phyloP scores from a whole-genome alignment of 1,140 invertebrate genomes.

The Ceratoteleas bidentatus region DNA sequence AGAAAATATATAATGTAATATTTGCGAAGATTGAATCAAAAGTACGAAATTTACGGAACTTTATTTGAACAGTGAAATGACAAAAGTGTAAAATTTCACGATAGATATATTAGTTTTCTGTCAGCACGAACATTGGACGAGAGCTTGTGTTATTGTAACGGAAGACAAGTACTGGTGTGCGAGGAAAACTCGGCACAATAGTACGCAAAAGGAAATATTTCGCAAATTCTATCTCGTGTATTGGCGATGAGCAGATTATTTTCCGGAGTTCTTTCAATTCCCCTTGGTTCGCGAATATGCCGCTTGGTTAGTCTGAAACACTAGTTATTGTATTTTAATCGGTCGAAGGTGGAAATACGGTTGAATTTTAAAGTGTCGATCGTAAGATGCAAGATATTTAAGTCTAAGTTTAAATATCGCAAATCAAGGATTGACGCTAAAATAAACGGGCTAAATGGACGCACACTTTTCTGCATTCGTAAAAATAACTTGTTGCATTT shows the following conservation, averaged over 20 bases:
- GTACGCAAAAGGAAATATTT: slow-evolving; percentile 33
- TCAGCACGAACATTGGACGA: slow-evolving; percentile 8
- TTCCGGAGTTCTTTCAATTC: slow-evolving; percentile 27
- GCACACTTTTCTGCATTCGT: not conserved
- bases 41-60: not conserved
- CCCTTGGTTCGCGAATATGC: slow-evolving; percentile 3
- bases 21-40: not conserved
- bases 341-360: slow-evolving; percentile 20
- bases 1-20: not conserved
- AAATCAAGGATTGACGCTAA: slow-evolving; percentile 1
- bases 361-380: slow-evolving; percentile 24
- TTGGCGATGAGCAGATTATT: slow-evolving; percentile 34
- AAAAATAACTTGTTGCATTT: slow-evolving; percentile 53
- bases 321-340: slow-evolving; percentile 38
- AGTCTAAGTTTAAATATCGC: slow-evolving; percentile 21
- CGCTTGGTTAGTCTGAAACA: slow-evolving; percentile 18
- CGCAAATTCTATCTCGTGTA: slow-evolving; percentile 29
- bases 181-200: slow-evolving; percentile 19
- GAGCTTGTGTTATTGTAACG: slow-evolving; percentile 13
- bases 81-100: slow-evolving; percentile 10
- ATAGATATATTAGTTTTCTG: slow-evolving; percentile 22
- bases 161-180: slow-evolving; percentile 17
- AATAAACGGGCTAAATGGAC: slow-evolving; percentile 17
- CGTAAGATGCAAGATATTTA: slow-evolving; percentile 9
- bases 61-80: slow-evolving; percentile 5